Base-by-base conservation (phyloP, 2,888 invertebrate species). In the Reticulitermes lucifugus region DNA sequence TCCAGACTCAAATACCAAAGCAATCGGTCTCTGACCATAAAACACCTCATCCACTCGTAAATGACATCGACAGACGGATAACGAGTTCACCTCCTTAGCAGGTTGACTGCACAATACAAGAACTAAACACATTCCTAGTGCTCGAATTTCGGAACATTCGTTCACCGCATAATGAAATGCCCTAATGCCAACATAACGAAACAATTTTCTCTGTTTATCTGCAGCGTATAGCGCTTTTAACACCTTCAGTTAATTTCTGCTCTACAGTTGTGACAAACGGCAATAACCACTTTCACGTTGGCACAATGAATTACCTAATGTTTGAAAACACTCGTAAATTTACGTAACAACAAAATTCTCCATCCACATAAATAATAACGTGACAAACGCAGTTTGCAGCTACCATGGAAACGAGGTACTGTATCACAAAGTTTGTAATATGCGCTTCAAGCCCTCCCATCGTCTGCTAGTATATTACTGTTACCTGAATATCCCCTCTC, bases 401-500 rank as follows among this genome's bases (percentile, higher is more conserved):
- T n/a, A 18, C 73, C 73, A 29, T 73, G 73, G 73, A 73, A 73
- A 35, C 29, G n/a, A 12, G 41, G 41, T n/a, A 65, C 65, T 65
- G 65, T 25, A 65, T 65, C 46, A 77, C 77, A 77, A 77, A 77
- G 46, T 77, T 77, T 77, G 41, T 77, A 77, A 77, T 77, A 46
- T 77, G 46, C 46, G 6, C 21, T 29, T 14, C 29, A 18, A 25
- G 21, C 29, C 46, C 46, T 14, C n/a, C 14, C 55, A 55, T 2
- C 41, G 73, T 73, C 59, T 35, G 81, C 81, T 43, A 70, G 43
- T 65, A 65, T 81, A 81, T 81, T 55, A 81, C 70, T 65, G 70
- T 70, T 81, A 81, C 81, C 81, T 81, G 81, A 81, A 81, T 59
- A 21, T 60, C 81, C 81, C 65, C 35, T 65, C 12, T 35, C 60